Conservation (phyloP, 37 sponge, comb jelly and placozoan genomes). For the Crambe crambe region DNA sequence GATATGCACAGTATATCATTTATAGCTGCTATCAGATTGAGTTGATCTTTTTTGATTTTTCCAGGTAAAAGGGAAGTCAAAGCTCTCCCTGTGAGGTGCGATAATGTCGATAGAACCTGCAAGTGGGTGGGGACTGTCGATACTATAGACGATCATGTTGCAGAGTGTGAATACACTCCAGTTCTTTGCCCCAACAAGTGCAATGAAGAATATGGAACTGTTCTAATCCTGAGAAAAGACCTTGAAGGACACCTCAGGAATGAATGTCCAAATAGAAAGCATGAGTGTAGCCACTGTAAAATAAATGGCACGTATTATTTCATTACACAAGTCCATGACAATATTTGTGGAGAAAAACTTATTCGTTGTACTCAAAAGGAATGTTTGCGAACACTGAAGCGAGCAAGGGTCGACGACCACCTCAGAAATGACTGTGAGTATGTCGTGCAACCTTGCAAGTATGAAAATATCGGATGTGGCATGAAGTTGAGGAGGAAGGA, state of each 20-base stretch:
- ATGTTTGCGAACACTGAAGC: not conserved
- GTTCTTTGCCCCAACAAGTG: slow-evolving; percentile 32
- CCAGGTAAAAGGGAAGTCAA: slow-evolving; percentile 17
- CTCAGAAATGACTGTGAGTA: not conserved
- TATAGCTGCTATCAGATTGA: no score
- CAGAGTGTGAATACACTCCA: slow-evolving; percentile 1
- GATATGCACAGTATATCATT: no score
- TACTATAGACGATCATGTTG: slow-evolving; percentile 12
- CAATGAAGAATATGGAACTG: not conserved
- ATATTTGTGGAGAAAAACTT: not conserved
- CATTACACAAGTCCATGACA: slow-evolving; percentile 1
- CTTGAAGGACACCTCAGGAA: not conserved
- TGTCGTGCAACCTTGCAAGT: slow-evolving; percentile 10
- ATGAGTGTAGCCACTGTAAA: slow-evolving; percentile 25
- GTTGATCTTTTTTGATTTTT: no score
- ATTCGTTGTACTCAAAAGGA: slow-evolving; percentile 4
- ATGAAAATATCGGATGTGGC: slow-evolving; percentile 21
- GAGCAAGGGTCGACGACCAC: not conserved
- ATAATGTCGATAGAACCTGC: slow-evolving; percentile 1
- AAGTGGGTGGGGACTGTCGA: slow-evolving; percentile 16
- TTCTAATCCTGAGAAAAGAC: not conserved
- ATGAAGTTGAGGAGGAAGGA: not conserved
- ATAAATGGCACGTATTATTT: slow-evolving; percentile 7
- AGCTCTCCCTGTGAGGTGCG: slow-evolving; percentile 18
- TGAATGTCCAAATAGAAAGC: slow-evolving; percentile 17